phyloP scores from a whole-genome alignment of 1,140 invertebrate genomes.

The Archivesica marissinica region DNA sequence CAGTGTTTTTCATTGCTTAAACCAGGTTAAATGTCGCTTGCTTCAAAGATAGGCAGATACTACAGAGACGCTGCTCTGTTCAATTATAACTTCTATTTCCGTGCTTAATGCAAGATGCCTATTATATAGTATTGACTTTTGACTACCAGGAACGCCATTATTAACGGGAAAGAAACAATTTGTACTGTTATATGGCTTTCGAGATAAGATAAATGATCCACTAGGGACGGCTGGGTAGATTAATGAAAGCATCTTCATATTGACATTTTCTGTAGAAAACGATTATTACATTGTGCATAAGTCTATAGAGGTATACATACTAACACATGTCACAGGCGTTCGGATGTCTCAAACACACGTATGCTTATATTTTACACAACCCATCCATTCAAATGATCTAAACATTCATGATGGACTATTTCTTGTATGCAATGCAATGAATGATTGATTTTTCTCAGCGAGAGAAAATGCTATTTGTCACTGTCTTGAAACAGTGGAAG shows the following conservation, averaged over 20 bases:
- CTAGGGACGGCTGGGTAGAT: not conserved
- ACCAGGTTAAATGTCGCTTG: too few relatives aligned
- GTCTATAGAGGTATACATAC: not conserved
- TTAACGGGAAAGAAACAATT: slow-evolving; percentile 3
- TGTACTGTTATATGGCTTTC: not conserved
- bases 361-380: too few relatives aligned
- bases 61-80: not conserved
- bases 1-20: too few relatives aligned
- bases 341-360: too few relatives aligned
- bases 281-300: not conserved
- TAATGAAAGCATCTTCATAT: slow-evolving; percentile 1
- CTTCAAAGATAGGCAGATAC: too few relatives aligned
- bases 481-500: too few relatives aligned
- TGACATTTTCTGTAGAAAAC: slow-evolving; percentile 2
- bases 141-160: slow-evolving; percentile 17
- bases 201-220: not conserved
- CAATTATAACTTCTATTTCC: not conserved
- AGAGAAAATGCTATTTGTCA: too few relatives aligned
- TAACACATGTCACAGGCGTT: too few relatives aligned
- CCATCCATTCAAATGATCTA: too few relatives aligned
- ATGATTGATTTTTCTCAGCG: too few relatives aligned
- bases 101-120: not conserved
- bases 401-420: too few relatives aligned
- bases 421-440: too few relatives aligned
- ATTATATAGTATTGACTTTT: slow-evolving; percentile 29